Evolutionary conservation across 2,888 invertebrate species (phyloP), one percentile per base, ranked within the genome.

Genomic region (Luperina nickerlii): DNA sequence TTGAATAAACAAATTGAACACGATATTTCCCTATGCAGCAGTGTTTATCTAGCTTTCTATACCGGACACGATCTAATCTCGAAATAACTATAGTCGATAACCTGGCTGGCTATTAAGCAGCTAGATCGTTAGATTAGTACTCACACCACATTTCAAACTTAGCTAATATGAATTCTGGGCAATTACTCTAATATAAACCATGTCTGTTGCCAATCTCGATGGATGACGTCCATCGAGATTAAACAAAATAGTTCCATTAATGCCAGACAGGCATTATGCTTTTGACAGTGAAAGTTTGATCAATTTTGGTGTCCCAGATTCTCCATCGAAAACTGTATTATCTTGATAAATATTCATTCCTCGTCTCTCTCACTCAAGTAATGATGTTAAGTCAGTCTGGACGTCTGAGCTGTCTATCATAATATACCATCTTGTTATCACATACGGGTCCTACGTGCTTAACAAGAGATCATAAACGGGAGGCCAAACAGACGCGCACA

Each of bases 351-450:
- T 76, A 81, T 81, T 85, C 62, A 78, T 74, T 85, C 66, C 51
- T 38, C 67, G 75, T 78, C 24, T 24, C 27, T 32, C 20, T 78
- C 27, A 65, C 15, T 77, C 27, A 65, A 79, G 65, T 86, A 78
- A 83, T 81, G 74, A 60, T 65, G 51, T 74, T 82, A 74, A 85
- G 86, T 87, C 81, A 88, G 91, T 92, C 92, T 92, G 91, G 88
- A 78, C 88, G 92, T 93, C 92, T 91, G 88, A 90, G 79, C 93
- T 94, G 95, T 94, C 94, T 92, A 93, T 95, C 95, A 94, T 93
- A 95, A 95, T 95, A 91, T 84, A 93, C 89, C 85, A 91, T 90
- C 92, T 93, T 89, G 87, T 88, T 89, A 88, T 88, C 83, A 76
- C 81, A 90, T 90, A 89, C 87, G 89, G 89, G 89, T 83, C 76